Evolutionary conservation across 2,797 vertebrate species (phyloP), one percentile per base, ranked within the genome.

Genomic region (Columba guinea): DNA sequence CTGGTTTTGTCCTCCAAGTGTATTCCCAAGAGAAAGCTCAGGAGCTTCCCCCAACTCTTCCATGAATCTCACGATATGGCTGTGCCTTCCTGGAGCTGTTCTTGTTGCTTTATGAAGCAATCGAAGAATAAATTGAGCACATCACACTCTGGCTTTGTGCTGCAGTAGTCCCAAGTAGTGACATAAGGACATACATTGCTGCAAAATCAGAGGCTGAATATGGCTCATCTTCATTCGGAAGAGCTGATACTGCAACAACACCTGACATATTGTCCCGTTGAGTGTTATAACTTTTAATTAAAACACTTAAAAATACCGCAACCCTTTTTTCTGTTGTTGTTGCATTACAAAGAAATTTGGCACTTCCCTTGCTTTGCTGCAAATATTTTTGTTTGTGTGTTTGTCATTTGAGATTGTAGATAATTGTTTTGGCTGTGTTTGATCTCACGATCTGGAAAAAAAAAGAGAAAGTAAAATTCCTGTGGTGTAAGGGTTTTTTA

Each of bases 381-480:
- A 90, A 87, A 80, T 77, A 51, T 87, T 94, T 94, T 68, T 88
- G n/a, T 89, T 94, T 82, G 59, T 80, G 60, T 81, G 62, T 69
- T 84, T 76, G 35, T 76, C 71, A 41, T 93, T 90, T 87, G 70
- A 93, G 91, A 58, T 74, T 77, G 56, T 30, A 79, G 70, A 76
- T 93, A 94, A 91, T 92, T 90, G 55, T 28, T 94, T 94, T 94
- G 93, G 60, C 85, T 89, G 37, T 58, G 52, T 87, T 87, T 82
- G 74, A 90, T 91, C 74, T 89, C 81, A 76, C 64, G 90, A 56
- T 93, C 85, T 91, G 55, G 53, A 35, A 10, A 30, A 64, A 86
- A 65, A n/a, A 87, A 73, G 58, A 8, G 26, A 52, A 35, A 46
- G 4, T 53, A 55, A 74, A 88, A 89, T 75, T 84, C 70, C 70